Percentiles rank a stretch among this genome's conserved stretches.
Evolutionary conservation across 2,797 vertebrate species (phyloP).

Genomic region (Esox masquinongy): DNA sequence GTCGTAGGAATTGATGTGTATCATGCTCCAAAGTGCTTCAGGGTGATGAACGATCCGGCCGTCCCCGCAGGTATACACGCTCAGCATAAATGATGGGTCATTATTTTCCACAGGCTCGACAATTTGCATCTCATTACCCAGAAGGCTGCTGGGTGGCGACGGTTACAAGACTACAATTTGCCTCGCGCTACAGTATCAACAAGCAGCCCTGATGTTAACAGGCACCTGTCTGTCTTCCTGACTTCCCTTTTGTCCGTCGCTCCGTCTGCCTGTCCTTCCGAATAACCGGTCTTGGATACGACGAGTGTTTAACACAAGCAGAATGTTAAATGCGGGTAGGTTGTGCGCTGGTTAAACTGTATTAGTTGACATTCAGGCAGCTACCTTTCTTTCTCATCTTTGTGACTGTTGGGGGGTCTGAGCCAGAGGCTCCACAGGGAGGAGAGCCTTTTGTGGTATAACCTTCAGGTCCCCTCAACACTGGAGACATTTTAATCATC

Average conservation of each 20-base stretch:
- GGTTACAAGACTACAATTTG: not conserved
- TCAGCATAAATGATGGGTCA: conserved; percentile 45
- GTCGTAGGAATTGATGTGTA: conserved; percentile 29
- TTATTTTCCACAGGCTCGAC: conserved; percentile 41
- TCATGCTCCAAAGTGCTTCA: conserved; percentile 17
- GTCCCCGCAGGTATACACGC: conserved; percentile 35
- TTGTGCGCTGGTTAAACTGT: conserved; percentile 5
- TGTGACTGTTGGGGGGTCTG: not conserved
- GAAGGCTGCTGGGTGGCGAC: conserved; percentile 6
- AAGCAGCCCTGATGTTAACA: not conserved
- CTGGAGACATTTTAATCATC: conserved; percentile 71
- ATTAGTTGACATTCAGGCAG: conserved; percentile 1
- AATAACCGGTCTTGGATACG: no score
- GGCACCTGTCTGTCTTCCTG: not conserved
- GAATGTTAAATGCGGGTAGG: not conserved
- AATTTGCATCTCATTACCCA: conserved; percentile 57
- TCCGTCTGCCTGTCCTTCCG: not conserved
- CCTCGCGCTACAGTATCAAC: not conserved
- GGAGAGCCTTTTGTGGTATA: conserved; percentile 59
- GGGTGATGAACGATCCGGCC: conserved; percentile 36
- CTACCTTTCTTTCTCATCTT: not conserved
- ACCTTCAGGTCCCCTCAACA: conserved; percentile 73
- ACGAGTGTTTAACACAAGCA: not conserved
- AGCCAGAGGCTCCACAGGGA: conserved; percentile 10
- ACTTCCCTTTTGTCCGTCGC: not conserved